phyloP scores from a whole-genome alignment of 2,888 invertebrate species.

The Tachina grossa region DNA sequence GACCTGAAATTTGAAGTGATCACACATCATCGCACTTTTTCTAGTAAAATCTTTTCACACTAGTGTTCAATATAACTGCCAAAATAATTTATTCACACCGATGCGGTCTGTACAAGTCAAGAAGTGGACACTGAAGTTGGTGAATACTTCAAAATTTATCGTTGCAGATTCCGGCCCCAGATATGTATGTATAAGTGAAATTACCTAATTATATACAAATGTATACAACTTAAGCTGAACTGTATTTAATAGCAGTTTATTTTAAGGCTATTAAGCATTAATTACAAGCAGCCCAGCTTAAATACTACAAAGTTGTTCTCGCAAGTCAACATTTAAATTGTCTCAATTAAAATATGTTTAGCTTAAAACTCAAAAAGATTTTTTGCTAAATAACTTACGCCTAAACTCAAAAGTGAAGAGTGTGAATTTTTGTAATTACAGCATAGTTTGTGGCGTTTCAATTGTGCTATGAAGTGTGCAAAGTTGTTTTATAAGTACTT shows the following conservation, averaged over 20 bases:
- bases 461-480: slow-evolving; percentile 23
- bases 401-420: neutral
- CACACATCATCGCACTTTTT: too few relatives aligned
- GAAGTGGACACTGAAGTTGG: too few relatives aligned
- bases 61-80: too few relatives aligned
- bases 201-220: too few relatives aligned
- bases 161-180: too few relatives aligned
- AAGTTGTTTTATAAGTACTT: slow-evolving; percentile 10
- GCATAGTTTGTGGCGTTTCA: slow-evolving; percentile 47
- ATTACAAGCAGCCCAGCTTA: slow-evolving; percentile 32
- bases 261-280: slow-evolving; percentile 34
- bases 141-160: too few relatives aligned
- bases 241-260: slow-evolving; percentile 13
- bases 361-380: slow-evolving; percentile 23
- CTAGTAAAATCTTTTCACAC: too few relatives aligned
- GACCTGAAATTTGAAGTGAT: too few relatives aligned
- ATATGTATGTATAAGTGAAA: too few relatives aligned
- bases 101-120: too few relatives aligned
- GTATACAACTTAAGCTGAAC: neutral
- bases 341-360: slow-evolving; percentile 38
- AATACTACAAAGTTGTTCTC: slow-evolving; percentile 27
- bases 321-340: slow-evolving; percentile 51
- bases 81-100: too few relatives aligned
- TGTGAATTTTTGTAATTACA: neutral
- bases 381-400: slow-evolving; percentile 1